Conservation (phyloP, 2,797 vertebrate species). For the Meriones psammophilus region DNA sequence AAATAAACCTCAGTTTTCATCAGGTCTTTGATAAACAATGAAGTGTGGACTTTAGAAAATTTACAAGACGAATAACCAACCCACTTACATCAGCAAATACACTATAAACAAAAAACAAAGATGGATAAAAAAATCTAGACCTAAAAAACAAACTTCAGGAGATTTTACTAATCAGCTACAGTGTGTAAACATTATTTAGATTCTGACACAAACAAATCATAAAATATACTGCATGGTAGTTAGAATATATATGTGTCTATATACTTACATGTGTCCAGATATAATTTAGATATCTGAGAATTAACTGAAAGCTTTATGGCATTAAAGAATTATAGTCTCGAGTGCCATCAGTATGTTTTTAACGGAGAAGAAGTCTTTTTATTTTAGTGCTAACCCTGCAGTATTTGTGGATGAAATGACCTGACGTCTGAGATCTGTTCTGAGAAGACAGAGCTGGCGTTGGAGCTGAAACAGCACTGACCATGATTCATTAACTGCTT, state of each 20-base stretch:
- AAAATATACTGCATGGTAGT: conserved; percentile 30
- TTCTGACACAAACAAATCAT: conserved; percentile 29
- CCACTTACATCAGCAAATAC: neutral
- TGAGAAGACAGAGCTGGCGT: neutral
- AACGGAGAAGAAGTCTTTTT: neutral
- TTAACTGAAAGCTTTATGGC: conserved; percentile 48
- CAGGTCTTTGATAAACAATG: neutral
- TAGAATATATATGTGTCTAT: neutral
- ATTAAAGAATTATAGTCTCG: conserved; percentile 45
- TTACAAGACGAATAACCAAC: neutral
- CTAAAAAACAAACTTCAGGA: conserved; percentile 45
- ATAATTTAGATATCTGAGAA: conserved; percentile 53
- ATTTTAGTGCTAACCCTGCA: conserved; percentile 45
- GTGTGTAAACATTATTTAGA: neutral
- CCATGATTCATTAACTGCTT: neutral
- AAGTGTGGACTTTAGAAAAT: neutral
- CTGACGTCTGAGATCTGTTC: conserved; percentile 25
- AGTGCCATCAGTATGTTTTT: conserved; percentile 32
- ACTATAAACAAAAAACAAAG: neutral
- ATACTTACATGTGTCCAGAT: neutral
- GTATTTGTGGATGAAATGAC: conserved; percentile 51
- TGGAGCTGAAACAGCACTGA: conserved; percentile 33
- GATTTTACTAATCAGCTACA: conserved; percentile 1
- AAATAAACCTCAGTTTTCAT: conserved; percentile 31
- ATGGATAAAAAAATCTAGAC: neutral